Base-by-base conservation (phyloP, 1,140 invertebrate species). In the Conopomorpha cramerella region DNA sequence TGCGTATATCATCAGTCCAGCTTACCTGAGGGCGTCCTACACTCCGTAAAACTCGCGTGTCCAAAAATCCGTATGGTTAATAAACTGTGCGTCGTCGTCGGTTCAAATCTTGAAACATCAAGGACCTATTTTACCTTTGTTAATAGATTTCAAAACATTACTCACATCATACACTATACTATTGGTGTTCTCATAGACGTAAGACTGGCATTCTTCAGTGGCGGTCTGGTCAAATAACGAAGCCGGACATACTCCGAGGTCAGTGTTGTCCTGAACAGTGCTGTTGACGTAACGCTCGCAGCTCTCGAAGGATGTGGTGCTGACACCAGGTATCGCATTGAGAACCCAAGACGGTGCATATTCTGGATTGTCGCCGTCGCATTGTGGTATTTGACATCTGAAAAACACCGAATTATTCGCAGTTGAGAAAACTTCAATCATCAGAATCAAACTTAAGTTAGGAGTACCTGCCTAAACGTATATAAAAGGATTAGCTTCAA, bases 131-230 rank as follows among this genome's bases (percentile, higher is more conserved):
- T n/a, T n/a, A n/a, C n/a, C n/a, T n/a, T n/a, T n/a, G n/a, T n/a
- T n/a, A n/a, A n/a, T n/a, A n/a, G 28, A 17, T 31, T 2, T 27
- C 2, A 16, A 17, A 3, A 16, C 26, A 12, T 18, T 38, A 51
- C 59, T 60, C 43, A 77, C 73, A 43, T 77, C 73, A 37, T 74
- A 71, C 1, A 74, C 71, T 3, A 76, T 63, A 16, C 55, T 70
- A 7, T 65, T 39, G 7, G 45, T 48, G 19, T 67, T 56, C 30
- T 67, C 51, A 30, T 72, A 76, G 1, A 77, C 60, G 15, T 55
- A 71, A 1, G 35, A 39, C 6, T 65, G 42, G 30, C 73, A 77
- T 0, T 8, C 18, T 6, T 59, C 48, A 2, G 43, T 57, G 3
- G 34, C 66, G 2, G 68, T 43, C 3, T 59, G 50, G 31, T 62